phyloP scores from a whole-genome alignment of 2,113 vertebrate species.

The Nematolebias whitei region DNA sequence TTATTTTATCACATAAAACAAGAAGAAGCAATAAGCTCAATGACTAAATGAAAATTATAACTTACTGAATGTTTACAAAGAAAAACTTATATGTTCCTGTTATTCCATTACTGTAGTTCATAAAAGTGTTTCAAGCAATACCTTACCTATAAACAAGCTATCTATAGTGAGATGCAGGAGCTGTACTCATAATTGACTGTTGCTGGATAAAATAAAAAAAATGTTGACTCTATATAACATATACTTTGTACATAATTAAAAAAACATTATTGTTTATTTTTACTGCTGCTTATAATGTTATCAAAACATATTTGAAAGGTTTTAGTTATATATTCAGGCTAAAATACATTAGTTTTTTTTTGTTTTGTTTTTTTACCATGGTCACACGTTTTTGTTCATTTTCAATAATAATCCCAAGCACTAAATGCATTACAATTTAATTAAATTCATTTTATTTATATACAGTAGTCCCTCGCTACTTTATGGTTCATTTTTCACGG shows the following conservation, averaged over 20 bases:
- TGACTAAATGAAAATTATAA: not conserved
- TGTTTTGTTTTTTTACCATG: not conserved
- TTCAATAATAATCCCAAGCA: not conserved
- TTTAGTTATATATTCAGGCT: not conserved
- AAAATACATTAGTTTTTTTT: not conserved
- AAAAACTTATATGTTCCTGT: not conserved
- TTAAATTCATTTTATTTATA: too few species aligned
- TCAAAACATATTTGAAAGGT: too few species aligned
- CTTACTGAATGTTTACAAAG: constrained; percentile 10
- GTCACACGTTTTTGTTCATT: not conserved
- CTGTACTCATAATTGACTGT: too few species aligned
- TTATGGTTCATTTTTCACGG: too few species aligned
- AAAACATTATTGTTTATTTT: too few species aligned
- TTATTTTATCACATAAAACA: constrained; percentile 2
- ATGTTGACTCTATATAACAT: too few species aligned
- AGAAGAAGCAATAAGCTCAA: not conserved
- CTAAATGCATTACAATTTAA: not conserved
- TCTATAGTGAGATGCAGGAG: too few species aligned
- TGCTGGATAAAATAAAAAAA: too few species aligned
- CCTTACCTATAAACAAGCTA: not conserved
- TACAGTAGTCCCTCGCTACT: too few species aligned
- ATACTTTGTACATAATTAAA: too few species aligned
- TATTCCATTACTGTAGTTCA: not conserved
- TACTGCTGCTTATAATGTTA: too few species aligned
- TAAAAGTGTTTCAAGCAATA: not conserved